phyloP scores from a whole-genome alignment of 2,888 invertebrate species.

The Cacoxenus indagator region DNA sequence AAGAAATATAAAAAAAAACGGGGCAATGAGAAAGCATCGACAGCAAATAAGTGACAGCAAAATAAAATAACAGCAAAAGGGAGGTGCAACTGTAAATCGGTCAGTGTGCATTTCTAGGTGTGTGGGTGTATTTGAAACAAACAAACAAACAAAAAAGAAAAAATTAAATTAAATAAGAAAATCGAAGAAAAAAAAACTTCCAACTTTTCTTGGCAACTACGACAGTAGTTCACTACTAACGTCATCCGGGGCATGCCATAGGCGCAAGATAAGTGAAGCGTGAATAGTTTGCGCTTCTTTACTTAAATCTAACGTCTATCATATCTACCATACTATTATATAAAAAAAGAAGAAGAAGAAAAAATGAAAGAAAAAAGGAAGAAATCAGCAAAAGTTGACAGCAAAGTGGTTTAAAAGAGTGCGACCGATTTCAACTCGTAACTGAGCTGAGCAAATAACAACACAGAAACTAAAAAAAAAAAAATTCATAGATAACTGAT shows the following conservation, averaged over 20 bases:
- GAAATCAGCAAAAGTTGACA: not conserved
- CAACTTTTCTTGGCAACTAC: conserved; percentile 10
- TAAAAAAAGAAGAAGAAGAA: not conserved
- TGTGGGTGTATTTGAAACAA: not conserved
- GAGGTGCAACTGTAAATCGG: conserved; percentile 41
- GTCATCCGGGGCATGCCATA: not conserved
- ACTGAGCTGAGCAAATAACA: too few species aligned
- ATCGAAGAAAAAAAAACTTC: not conserved
- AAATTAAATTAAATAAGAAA: conserved; percentile 13
- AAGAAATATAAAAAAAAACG: conserved; percentile 22
- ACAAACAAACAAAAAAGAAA: not conserved
- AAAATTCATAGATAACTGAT: too few species aligned
- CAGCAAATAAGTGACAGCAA: conserved; percentile 65
- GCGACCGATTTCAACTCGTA: too few species aligned
- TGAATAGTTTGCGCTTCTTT: too few species aligned
- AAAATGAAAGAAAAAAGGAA: not conserved
- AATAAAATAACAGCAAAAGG: conserved; percentile 66
- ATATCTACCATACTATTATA: not conserved
- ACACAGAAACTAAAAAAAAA: too few species aligned
- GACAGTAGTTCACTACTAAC: not conserved
- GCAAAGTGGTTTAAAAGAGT: too few species aligned
- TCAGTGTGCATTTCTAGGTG: not conserved
- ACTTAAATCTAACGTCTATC: not conserved
- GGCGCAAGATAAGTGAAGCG: too few species aligned
- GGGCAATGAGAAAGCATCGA: conserved; percentile 50